phyloP scores from a whole-genome alignment of 2,113 vertebrate species.

The Rhineura floridana region DNA sequence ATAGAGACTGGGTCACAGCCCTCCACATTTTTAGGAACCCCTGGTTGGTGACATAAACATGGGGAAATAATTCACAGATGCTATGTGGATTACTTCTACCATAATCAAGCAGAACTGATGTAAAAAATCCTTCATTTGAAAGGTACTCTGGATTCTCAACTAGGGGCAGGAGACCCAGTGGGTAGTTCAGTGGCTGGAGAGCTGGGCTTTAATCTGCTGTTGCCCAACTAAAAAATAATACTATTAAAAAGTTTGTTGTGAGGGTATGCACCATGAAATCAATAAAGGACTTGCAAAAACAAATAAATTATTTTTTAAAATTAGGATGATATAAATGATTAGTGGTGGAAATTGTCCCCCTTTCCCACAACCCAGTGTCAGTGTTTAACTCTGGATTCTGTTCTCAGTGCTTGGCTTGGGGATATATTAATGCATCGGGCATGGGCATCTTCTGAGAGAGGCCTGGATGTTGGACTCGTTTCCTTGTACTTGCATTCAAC shows the following conservation, averaged over 20 bases:
- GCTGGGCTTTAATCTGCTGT: neutral
- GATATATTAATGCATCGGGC: neutral
- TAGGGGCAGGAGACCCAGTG: neutral
- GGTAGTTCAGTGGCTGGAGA: neutral
- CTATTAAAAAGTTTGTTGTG: too few relatives aligned
- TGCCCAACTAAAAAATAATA: too few relatives aligned
- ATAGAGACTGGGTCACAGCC: neutral
- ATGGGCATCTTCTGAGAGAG: neutral
- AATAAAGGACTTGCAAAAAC: neutral
- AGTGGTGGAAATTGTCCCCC: neutral
- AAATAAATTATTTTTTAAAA: too few relatives aligned
- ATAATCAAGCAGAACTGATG: neutral
- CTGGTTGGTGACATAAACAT: neutral
- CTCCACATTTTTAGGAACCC: neutral
- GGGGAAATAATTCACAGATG: neutral
- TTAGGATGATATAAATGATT: too few relatives aligned
- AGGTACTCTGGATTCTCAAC: neutral
- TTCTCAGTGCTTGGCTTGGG: too few relatives aligned
- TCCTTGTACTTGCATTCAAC: neutral
- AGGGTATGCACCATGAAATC: neutral
- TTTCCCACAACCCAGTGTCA: neutral
- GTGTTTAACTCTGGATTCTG: neutral
- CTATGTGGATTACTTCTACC: neutral
- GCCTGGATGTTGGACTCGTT: too few relatives aligned
- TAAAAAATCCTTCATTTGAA: neutral